Percentiles rank a stretch among this genome's conserved stretches.
Evolutionary conservation across 2,888 invertebrate species (phyloP).

Genomic region (Dexiosoma caninum): DNA sequence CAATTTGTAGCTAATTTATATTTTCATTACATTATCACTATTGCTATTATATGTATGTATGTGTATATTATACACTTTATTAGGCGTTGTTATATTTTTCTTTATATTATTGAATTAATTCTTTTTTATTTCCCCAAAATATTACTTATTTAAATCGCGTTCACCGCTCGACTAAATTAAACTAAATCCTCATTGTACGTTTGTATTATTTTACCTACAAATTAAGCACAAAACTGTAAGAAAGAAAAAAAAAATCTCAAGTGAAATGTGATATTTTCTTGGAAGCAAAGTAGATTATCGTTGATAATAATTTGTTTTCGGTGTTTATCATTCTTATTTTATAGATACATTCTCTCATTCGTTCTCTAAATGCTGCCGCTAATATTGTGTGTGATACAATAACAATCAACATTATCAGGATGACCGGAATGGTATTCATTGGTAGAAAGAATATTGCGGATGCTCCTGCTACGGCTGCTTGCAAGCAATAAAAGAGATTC

Average conservation of each 20-base stretch:
- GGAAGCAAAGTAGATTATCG: slow-evolving; percentile 29
- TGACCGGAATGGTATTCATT: neutral
- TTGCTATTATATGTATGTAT: too few relatives aligned
- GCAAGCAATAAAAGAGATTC: too few relatives aligned
- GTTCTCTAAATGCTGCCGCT: neutral
- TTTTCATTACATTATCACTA: neutral
- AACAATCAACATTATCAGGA: slow-evolving; percentile 19
- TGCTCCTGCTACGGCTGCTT: too few relatives aligned
- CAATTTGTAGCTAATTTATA: neutral
- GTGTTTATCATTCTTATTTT: neutral
- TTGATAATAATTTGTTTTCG: slow-evolving; percentile 3
- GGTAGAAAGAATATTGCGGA: too few relatives aligned
- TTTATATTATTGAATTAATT: neutral
- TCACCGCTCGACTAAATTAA: slow-evolving; percentile 58
- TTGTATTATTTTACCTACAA: slow-evolving; percentile 53
- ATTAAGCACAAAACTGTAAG: slow-evolving; percentile 25
- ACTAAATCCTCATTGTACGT: slow-evolving; percentile 56
- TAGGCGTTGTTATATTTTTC: neutral
- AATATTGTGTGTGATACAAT: slow-evolving; percentile 12
- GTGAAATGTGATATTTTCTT: slow-evolving; percentile 58
- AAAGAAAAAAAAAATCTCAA: slow-evolving; percentile 11
- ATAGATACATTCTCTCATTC: slow-evolving; percentile 20
- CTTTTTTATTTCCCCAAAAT: slow-evolving; percentile 11
- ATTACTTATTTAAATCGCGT: slow-evolving; percentile 45
- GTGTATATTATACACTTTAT: neutral